Conservation (phyloP, 2,888 invertebrate species). For the Bellardia bayeri region DNA sequence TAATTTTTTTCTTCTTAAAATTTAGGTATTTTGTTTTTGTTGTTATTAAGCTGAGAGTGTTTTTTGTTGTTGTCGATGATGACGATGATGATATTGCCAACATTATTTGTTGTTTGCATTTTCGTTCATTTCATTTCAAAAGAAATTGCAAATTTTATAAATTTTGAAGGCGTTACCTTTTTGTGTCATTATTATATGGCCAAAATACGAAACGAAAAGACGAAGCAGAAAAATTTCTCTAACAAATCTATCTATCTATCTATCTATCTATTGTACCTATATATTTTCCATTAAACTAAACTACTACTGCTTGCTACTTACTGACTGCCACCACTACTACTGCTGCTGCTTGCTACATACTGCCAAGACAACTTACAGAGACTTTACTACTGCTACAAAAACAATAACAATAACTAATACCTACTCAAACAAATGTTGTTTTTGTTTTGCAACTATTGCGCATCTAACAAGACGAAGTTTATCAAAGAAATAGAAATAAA, state of each 20-base stretch:
- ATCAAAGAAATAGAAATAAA: conserved; percentile 24
- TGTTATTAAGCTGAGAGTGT: neutral
- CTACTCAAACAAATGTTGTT: conserved; percentile 53
- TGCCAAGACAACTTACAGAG: conserved; percentile 22
- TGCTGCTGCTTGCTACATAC: conserved; percentile 24
- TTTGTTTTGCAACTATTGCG: conserved; percentile 69
- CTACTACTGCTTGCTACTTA: conserved; percentile 44
- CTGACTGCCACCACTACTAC: conserved; percentile 40
- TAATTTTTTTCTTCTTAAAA: no score
- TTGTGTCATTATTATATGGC: conserved; percentile 71
- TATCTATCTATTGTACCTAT: neutral
- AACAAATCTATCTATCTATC: conserved; percentile 55
- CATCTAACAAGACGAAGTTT: conserved; percentile 63
- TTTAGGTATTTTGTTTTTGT: no score
- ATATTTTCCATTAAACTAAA: conserved; percentile 53
- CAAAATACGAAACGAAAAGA: conserved; percentile 46
- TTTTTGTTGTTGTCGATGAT: conserved; percentile 5
- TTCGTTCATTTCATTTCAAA: conserved; percentile 61
- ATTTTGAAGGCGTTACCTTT: conserved; percentile 82
- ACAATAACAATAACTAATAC: neutral
- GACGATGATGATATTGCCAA: neutral
- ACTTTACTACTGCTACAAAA: conserved; percentile 13
- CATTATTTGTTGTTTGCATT: conserved; percentile 51
- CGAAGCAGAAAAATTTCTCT: conserved; percentile 66
- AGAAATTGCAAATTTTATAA: conserved; percentile 75